Conservation (phyloP, 1,140 invertebrate genomes). For the Anthonomus grandis region DNA sequence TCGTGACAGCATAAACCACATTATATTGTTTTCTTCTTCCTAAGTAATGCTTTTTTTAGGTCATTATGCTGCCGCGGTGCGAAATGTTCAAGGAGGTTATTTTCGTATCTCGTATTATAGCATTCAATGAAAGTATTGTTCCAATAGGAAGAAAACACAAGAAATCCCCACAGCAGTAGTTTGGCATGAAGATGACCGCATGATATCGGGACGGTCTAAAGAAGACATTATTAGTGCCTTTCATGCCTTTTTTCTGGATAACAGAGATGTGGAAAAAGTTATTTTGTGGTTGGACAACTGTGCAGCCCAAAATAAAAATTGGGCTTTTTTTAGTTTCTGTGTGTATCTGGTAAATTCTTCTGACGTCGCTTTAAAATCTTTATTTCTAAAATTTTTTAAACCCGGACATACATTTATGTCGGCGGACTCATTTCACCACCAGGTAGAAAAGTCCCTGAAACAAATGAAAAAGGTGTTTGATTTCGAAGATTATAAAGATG, state of each 20-base stretch:
- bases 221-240: conserved; percentile 33
- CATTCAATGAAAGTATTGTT: conserved; percentile 36
- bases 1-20: no score
- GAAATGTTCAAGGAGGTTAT: conserved; percentile 34
- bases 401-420: no score
- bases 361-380: no score
- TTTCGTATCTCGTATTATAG: conserved; percentile 31
- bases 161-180: conserved; percentile 20
- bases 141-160: conserved; percentile 20
- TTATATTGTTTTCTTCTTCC: neutral
- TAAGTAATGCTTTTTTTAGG: neutral
- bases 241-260: conserved; percentile 22
- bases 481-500: no score
- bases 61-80: no score
- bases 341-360: no score
- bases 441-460: no score
- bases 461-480: no score
- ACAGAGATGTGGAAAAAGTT: conserved; percentile 26
- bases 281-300: conserved; percentile 33
- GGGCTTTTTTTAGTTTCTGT: no score
- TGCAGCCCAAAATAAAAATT: no score
- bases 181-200: conserved; percentile 36
- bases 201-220: conserved; percentile 20
- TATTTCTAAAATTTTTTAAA: no score
- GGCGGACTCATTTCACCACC: no score